Base-by-base conservation (phyloP, 2,113 vertebrate genomes). In the Paradisaea rubra region DNA sequence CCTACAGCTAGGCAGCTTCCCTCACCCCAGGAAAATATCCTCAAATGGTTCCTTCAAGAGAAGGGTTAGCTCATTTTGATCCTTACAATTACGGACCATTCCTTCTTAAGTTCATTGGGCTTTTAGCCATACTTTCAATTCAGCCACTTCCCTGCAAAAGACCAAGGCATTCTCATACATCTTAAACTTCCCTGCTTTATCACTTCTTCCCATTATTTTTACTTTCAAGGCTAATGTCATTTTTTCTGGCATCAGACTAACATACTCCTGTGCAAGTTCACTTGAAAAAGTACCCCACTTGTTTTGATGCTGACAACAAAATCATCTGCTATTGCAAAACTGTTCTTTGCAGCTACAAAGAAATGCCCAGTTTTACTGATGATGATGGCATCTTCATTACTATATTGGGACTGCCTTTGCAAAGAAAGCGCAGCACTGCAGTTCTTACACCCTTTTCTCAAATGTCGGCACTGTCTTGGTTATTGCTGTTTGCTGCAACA, bases 311-410 rank as follows among this genome's bases (percentile, higher is more conserved):
- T 8, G 8, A 87, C 41, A 89, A 84, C 13, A 91, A 83, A 93
- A 92, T 86, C 27, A 92, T 52, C 64, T 83, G 33, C 64, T 81
- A 78, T 52, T 74, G 52, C 82, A 92, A 83, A 91, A 66, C 30
- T 66, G 79, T 54, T 82, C 83, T 92, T 77, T 89, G 63, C 89
- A 92, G 56, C 61, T 78, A 86, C 35, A 60, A 94, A 89, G 59
- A 89, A 66, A 79, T 94, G 92, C 30, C 76, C 71, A 66, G 54
- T 90, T 94, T 94, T 90, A 94, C 89, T 86, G 86, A 93, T 77
- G 83, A 89, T 93, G 85, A 72, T 82, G 88, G 82, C 90, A 95
- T 88, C 92, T 93, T 86, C 79, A 73, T 90, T 91, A 76, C 88
- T 88, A 77, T 88, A 81, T 37, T 86, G 80, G 71, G 90, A 90